Percentiles rank a stretch among this genome's conserved stretches.
Evolutionary conservation across 2,113 vertebrate genomes (phyloP).

Genomic region (Sinocyclocheilus grahami): DNA sequence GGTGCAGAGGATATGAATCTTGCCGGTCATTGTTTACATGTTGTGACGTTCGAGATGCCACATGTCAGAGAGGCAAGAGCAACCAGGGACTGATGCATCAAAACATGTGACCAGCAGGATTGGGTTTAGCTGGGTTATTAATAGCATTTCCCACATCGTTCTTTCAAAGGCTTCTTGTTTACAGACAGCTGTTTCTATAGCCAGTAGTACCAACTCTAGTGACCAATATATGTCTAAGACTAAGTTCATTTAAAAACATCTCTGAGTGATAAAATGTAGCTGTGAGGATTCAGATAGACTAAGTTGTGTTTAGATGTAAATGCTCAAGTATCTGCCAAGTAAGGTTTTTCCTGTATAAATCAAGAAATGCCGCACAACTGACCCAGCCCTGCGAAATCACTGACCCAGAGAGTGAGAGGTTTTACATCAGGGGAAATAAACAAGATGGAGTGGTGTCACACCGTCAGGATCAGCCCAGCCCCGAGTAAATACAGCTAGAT

Average conservation of each 20-base stretch:
- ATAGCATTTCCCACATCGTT: slow-evolving; percentile 43
- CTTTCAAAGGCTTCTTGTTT: slow-evolving; percentile 21
- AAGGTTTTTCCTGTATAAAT: background rate
- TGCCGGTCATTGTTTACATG: slow-evolving; percentile 36
- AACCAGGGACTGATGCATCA: background rate
- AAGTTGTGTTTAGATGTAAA: background rate
- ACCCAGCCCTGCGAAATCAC: background rate
- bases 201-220: background rate
- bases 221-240: background rate
- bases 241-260: background rate
- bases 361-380: background rate
- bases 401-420: background rate
- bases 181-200: slow-evolving; percentile 36
- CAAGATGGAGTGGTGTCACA: slow-evolving; percentile 2
- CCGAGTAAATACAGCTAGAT: background rate
- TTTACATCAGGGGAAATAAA: slow-evolving; percentile 24
- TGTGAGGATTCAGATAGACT: background rate
- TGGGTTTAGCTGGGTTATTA: slow-evolving; percentile 51
- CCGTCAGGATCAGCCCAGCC: background rate
- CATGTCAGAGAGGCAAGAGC: slow-evolving; percentile 6
- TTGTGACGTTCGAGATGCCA: background rate
- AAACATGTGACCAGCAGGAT: slow-evolving; percentile 41
- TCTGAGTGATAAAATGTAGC: background rate
- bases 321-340: background rate
- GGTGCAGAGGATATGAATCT: background rate